These are phyloP conservation scores for Hepsetus odoe DNA, from an alignment of 2,113 vertebrate species.

Conservation along the genomic window DNA sequence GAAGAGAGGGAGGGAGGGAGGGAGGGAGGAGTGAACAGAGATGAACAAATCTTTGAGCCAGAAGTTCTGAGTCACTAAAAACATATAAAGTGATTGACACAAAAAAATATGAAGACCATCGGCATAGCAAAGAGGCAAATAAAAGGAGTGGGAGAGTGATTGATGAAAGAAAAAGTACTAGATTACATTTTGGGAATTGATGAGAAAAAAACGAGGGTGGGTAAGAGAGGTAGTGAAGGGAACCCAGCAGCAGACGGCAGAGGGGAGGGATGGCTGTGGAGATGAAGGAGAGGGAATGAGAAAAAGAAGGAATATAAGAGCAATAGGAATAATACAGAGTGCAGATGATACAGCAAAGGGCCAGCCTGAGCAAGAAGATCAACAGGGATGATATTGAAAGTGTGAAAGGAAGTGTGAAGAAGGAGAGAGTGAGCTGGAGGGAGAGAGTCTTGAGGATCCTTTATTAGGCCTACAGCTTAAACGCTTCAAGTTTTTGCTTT, in stretches of 20 bases:
- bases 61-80: conserved; percentile 2
- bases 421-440: not conserved
- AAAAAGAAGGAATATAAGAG: not conserved
- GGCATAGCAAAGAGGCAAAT: not conserved
- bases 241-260: conserved; percentile 24
- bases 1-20: not conserved
- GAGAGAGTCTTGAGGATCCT: not conserved
- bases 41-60: not conserved
- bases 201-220: not conserved
- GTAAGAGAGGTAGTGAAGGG: conserved; percentile 15
- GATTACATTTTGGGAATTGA: conserved; percentile 3
- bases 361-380: conserved; percentile 1
- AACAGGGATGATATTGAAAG: not conserved
- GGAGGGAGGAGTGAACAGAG: not conserved
- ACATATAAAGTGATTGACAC: conserved; percentile 5
- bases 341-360: not conserved
- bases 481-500: not conserved
- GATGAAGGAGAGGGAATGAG: not conserved
- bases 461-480: not conserved
- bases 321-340: not conserved
- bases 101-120: not conserved
- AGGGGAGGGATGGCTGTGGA: conserved; percentile 26
- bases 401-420: not conserved
- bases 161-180: conserved; percentile 8
- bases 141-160: not conserved